Evolutionary conservation across 1,140 invertebrate species (phyloP), one percentile per base, ranked within the genome.

Genomic region (Papilio helenus): DNA sequence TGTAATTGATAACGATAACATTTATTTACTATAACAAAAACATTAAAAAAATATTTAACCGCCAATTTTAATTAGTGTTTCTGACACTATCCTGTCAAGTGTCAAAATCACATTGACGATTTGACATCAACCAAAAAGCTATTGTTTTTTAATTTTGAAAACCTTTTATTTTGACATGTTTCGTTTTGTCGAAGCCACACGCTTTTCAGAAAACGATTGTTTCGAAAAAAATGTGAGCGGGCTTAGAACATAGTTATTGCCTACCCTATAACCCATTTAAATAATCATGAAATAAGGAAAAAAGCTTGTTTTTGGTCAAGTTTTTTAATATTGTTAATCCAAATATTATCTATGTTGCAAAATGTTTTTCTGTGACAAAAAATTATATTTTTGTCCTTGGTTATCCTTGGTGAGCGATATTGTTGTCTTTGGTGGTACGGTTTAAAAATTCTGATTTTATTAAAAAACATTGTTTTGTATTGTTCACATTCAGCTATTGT

Each of bases 381-480:
- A 34, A 10, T 68, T 29, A 26, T 18, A 34, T 34, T 68, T 68
- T 68, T 68, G 61, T 68, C 61, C 12, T 65, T 65, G 20, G 23
- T 65, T 3, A 26, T 65, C 23, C 44, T 58, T 68, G 61, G 12
- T 68, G 26, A 68, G 61, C 26, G 61, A 68, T 29, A 68, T 34
- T 68, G 61, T 68, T 68, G 61, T 68, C 61, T 68, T 68, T 68
- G 61, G 61, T 68, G 61, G 12, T 68, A 68, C 61, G 61, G 29
- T 68, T 68, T 68, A 68, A 68, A 68, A 68, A 68, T 68, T 68
- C 34, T 14, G 61, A 74, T 74, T 74, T 74, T 74, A 49, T 18
- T 49, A 74, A 74, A 73, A 74, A 74, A 74, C 46, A 74, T 74
- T 74, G 46, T 74, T 51, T 74, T 74, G 72, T 74, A 16, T 73